Base-by-base conservation (phyloP, 2,113 vertebrate genomes). In the Caranx ignobilis region DNA sequence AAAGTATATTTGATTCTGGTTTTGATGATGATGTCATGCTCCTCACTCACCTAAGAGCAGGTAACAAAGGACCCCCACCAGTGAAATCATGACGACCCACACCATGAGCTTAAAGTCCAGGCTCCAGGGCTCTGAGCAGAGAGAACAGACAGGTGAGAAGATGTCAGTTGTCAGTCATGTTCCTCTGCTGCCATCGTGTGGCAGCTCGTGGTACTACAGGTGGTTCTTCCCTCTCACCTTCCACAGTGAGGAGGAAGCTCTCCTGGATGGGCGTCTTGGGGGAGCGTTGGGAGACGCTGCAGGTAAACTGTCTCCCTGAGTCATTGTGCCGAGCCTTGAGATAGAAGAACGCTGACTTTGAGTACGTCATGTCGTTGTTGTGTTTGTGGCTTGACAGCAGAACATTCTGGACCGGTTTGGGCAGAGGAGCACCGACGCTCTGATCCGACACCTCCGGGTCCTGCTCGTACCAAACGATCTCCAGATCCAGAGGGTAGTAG, bases 401-500 rank as follows among this genome's bases (percentile, higher is more conserved):
- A 9, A 95, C 2, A 13, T 95, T 94, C 19, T 84, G 11, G n/a
- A 95, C 43, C 55, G 41, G 32, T 13, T 77, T 76, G 0, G 95
- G 95, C 1, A 95, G 45, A 18, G 90, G 77, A 15, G 83, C 62
- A 0, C 85, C 90, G 0, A 66, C 79, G 0, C 60, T 54, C 78
- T 85, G 69, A 19, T 61, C 62, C 0, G 48, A 47, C 5, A 66
- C 85, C 2, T 74, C 71, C 0, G 65, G 76, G 21, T 90, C 87
- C 70, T 89, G 79, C 60, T 72, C 11, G 73, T 73, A 78, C 96
- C 95, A 95, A 43, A 79, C 82, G 0, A 94, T 92, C 9, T 86
- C 89, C 61, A 94, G 95, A 16, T 94, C 93, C 37, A 94, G 84
- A 0, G 96, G 96, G 86, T 93, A 95, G 89, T 93, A 96, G 16